These are phyloP conservation scores for Agrochola lota DNA, from an alignment of 2,888 invertebrate species.

Conservation along the genomic window DNA sequence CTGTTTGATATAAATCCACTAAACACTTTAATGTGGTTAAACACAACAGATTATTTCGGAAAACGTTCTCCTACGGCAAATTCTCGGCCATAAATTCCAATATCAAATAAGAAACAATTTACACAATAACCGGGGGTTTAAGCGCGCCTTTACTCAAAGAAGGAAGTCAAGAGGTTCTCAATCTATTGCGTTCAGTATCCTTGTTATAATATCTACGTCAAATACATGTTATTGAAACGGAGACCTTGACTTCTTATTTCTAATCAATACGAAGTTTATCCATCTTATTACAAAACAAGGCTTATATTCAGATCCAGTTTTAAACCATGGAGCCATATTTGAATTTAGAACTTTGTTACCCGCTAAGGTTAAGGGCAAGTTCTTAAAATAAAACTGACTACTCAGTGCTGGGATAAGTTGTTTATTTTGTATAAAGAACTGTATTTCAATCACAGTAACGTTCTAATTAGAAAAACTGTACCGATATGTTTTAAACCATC, in stretches of 20 bases:
- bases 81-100: constrained; percentile 34
- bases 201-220: constrained; percentile 36
- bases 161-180: constrained; percentile 48
- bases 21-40: neutral
- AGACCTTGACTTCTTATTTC: neutral
- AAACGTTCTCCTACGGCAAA: constrained; percentile 1
- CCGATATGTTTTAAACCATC: neutral
- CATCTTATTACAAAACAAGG: neutral
- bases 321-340: neutral
- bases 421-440: neutral
- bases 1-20: neutral
- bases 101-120: constrained; percentile 41
- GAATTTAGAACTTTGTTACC: neutral
- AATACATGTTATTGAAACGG: constrained; percentile 40
- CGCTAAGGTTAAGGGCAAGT: no score
- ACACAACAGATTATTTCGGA: constrained; percentile 12
- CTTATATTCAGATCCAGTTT: neutral
- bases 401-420: neutral
- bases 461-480: neutral
- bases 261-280: neutral
- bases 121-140: constrained; percentile 23
- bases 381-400: neutral
- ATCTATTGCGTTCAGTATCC: constrained; percentile 33
- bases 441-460: neutral
- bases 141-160: constrained; percentile 36